phyloP scores from a whole-genome alignment of 2,888 invertebrate species.

The Griposia aprilina region DNA sequence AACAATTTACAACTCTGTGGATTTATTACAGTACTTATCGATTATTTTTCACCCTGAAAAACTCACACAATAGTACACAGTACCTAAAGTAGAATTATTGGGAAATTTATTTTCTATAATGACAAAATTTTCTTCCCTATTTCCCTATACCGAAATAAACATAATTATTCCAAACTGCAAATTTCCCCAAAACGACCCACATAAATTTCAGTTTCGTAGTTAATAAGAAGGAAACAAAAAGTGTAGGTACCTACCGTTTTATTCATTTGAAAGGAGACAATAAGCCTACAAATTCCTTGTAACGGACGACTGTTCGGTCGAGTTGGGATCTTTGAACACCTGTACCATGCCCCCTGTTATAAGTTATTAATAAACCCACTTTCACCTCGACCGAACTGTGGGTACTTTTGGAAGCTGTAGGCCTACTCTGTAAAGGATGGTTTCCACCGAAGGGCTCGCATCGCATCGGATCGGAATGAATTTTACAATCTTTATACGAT shows the following conservation, averaged over 20 bases:
- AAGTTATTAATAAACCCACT: conserved; percentile 68
- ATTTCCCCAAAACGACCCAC: conserved; percentile 46
- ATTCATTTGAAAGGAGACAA: conserved; percentile 81
- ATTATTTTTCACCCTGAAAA: background rate
- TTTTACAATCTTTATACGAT: too few species aligned
- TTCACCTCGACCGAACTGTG: conserved; percentile 34
- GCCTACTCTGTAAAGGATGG: too few species aligned
- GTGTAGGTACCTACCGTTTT: conserved; percentile 71
- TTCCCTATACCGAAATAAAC: conserved; percentile 7
- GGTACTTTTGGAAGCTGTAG: conserved; percentile 17
- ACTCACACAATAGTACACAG: too few species aligned
- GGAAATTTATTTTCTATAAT: background rate
- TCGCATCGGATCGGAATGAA: too few species aligned
- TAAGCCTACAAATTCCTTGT: conserved; percentile 78
- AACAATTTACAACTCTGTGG: too few species aligned
- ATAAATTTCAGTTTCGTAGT: conserved; percentile 77
- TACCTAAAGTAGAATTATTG: background rate
- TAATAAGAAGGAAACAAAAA: conserved; percentile 81
- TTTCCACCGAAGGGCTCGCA: too few species aligned
- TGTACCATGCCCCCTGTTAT: conserved; percentile 69
- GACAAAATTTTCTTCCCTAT: background rate
- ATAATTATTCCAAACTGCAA: conserved; percentile 25
- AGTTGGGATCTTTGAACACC: conserved; percentile 77
- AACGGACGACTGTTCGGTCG: conserved; percentile 80
- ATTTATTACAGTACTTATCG: too few species aligned